Percentiles rank a stretch among this genome's conserved stretches.
Conservation (phyloP, 92 coral and sea anemone species). For the Porites cylindrica region DNA sequence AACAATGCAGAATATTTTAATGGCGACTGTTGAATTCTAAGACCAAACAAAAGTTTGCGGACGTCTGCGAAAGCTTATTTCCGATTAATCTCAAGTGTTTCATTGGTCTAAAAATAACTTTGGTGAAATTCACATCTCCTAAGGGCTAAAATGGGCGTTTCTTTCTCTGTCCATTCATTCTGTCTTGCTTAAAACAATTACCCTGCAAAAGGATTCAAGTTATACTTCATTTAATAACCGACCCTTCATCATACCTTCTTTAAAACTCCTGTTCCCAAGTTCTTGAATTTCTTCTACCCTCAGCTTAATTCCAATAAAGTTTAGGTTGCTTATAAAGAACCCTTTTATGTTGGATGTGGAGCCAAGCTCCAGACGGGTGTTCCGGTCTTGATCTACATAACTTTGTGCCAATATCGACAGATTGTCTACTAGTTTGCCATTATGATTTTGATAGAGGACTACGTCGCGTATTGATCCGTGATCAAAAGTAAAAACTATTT, state of each 20-base stretch:
- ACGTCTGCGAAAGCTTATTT: too few relatives aligned
- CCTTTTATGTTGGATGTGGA: not conserved
- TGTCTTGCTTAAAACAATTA: too few relatives aligned
- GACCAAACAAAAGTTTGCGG: too few relatives aligned
- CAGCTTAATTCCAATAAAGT: not conserved
- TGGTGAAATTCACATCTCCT: too few relatives aligned
- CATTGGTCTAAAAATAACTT: too few relatives aligned
- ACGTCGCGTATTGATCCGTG: not conserved
- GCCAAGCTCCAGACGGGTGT: conserved; percentile 13
- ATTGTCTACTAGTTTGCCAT: too few relatives aligned
- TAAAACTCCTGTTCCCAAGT: conserved; percentile 4
- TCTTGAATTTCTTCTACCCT: not conserved
- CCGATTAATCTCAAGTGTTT: too few relatives aligned
- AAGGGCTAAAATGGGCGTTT: too few relatives aligned
- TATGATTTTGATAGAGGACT: not conserved
- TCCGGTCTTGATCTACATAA: not conserved
- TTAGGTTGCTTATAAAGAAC: not conserved
- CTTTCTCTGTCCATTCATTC: too few relatives aligned
- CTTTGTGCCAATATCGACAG: not conserved
- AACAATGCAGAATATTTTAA: too few relatives aligned
- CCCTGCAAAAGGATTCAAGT: too few relatives aligned
- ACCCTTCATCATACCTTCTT: not conserved
- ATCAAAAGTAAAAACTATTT: conserved; percentile 6
- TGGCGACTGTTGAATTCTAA: too few relatives aligned
- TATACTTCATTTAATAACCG: not conserved